Conservation (phyloP, 2,888 invertebrate genomes). For the Nowickia ferox region DNA sequence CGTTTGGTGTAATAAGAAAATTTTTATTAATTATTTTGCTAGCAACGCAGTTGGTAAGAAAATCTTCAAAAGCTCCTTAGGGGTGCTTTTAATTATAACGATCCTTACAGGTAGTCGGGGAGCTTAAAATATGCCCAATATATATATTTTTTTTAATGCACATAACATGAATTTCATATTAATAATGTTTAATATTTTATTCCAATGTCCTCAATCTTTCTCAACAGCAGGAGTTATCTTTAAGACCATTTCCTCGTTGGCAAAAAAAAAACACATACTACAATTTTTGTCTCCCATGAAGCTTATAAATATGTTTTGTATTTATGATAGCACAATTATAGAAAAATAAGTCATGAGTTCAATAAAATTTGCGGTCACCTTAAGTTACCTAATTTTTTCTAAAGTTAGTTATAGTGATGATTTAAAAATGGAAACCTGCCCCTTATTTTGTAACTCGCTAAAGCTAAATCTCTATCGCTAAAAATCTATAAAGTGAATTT, state of each 20-base stretch:
- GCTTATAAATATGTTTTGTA: neutral
- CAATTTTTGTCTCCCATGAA: neutral
- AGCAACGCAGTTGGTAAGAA: slow-evolving; percentile 23
- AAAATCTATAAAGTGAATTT: too few species aligned
- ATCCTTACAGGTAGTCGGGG: too few species aligned
- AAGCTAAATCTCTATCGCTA: too few species aligned
- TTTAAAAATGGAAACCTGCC: too few species aligned
- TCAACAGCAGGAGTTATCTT: neutral
- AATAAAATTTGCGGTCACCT: too few species aligned
- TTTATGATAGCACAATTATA: too few species aligned
- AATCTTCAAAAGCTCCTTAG: slow-evolving; percentile 1
- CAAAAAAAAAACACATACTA: neutral
- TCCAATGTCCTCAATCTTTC: neutral
- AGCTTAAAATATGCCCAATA: neutral
- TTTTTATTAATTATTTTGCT: neutral
- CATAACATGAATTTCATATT: slow-evolving; percentile 47
- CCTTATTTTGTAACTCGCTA: too few species aligned
- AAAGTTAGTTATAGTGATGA: too few species aligned
- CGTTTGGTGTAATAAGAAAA: neutral
- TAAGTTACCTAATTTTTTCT: too few species aligned
- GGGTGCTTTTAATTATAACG: neutral
- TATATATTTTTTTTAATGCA: neutral
- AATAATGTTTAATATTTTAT: slow-evolving; percentile 14
- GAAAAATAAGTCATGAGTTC: too few species aligned
- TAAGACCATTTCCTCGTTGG: neutral